phyloP scores from a whole-genome alignment of 2,113 vertebrate species.

The Salvator merianae region DNA sequence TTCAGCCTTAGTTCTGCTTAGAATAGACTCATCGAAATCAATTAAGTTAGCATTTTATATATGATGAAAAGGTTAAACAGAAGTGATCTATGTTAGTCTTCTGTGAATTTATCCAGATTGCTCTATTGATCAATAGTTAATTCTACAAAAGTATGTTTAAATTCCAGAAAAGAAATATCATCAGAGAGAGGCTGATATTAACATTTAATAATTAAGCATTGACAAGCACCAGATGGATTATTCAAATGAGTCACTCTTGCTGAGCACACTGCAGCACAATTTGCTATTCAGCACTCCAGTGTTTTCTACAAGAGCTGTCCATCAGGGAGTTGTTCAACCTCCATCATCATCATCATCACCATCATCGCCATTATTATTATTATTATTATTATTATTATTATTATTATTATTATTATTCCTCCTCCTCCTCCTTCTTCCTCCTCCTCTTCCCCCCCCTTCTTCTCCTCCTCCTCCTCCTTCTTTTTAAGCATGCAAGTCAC shows the following conservation, averaged over 20 bases:
- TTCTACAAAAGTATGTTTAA: constrained; percentile 14
- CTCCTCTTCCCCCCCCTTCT: too few relatives aligned
- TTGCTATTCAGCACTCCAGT: constrained; percentile 34
- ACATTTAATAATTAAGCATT: constrained; percentile 23
- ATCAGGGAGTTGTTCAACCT: not conserved
- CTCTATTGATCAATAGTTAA: constrained; percentile 31
- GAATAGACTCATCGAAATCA: not conserved
- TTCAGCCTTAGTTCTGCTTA: not conserved
- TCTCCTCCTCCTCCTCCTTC: not conserved
- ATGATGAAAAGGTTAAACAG: not conserved
- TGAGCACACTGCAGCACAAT: constrained; percentile 41
- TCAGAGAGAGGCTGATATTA: not conserved
- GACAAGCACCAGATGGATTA: not conserved
- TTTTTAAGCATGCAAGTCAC: constrained; percentile 43
- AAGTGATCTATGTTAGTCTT: not conserved
- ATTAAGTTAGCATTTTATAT: not conserved
- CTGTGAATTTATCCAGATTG: not conserved
- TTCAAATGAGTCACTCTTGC: constrained; percentile 24
- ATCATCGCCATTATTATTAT: too few relatives aligned
- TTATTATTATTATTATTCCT: not conserved
- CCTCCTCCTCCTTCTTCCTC: too few relatives aligned
- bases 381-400: too few relatives aligned
- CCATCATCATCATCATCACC: too few relatives aligned
- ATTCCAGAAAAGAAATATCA: constrained; percentile 25
- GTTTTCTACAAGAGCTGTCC: constrained; percentile 42